A percentile compares a stretch with the other conserved stretches of the same genome.
Evolutionary conservation across 2,113 vertebrate species (phyloP).

Genomic region (Butastur rufipennis): DNA sequence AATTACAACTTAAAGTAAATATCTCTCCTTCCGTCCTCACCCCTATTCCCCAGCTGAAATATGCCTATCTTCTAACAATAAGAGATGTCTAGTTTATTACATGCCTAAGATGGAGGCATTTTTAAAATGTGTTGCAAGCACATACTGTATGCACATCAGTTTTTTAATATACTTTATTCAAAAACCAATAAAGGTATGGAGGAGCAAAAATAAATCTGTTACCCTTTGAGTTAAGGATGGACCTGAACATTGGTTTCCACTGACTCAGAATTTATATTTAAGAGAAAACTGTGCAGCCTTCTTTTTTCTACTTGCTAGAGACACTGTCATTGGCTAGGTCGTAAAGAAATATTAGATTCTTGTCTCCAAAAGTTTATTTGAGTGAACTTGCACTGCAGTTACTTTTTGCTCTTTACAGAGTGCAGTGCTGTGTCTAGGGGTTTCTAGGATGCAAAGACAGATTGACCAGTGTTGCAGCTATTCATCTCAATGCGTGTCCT

Average conservation of each 20-base stretch:
- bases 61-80: not conserved
- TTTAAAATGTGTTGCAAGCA: not conserved
- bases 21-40: not conserved
- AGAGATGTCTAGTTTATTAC: not conserved
- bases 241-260: not conserved
- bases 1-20: not conserved
- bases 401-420: not conserved
- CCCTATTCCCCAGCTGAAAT: not conserved
- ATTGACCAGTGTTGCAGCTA: not conserved
- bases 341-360: not conserved
- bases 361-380: not conserved
- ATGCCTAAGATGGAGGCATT: not conserved
- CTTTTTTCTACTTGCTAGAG: not conserved
- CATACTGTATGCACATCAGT: rapidly evolving
- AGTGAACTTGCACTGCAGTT: not conserved
- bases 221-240: not conserved
- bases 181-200: not conserved
- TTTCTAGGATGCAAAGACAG: not conserved
- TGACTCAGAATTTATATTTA: not conserved
- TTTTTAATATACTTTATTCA: not conserved
- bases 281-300: not conserved
- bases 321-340: not conserved
- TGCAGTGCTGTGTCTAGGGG: not conserved
- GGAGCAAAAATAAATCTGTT: not conserved
- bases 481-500: not conserved